A percentile compares a stretch with the other conserved stretches of the same genome.
Conservation (phyloP, 2,888 invertebrate species). For the Dichetophora obliterata region DNA sequence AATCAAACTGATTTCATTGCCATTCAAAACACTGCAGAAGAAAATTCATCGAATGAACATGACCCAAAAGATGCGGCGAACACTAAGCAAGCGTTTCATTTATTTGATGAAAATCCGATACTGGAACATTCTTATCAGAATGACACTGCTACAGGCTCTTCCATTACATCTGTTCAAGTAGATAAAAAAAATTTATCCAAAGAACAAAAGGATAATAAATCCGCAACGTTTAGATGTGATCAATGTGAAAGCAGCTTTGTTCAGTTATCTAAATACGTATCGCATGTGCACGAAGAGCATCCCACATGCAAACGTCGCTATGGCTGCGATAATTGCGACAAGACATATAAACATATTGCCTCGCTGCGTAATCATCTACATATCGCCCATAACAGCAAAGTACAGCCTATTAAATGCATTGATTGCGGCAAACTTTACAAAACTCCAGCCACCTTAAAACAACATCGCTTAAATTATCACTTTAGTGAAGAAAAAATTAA, state of each 20-base stretch:
- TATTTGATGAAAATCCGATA: no score
- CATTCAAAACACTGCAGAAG: no score
- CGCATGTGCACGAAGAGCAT: constrained; percentile 43
- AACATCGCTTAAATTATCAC: constrained; percentile 41
- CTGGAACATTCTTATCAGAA: background rate
- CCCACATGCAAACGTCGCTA: constrained; percentile 40
- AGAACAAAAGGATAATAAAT: background rate
- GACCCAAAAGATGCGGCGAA: no score
- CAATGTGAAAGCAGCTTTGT: constrained; percentile 44
- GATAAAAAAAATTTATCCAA: no score
- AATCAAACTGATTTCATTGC: no score
- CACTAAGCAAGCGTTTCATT: no score
- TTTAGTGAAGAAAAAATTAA: background rate
- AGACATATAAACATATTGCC: constrained; percentile 42
- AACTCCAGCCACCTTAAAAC: constrained; percentile 41
- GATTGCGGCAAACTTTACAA: constrained; percentile 44
- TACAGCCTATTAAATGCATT: constrained; percentile 29
- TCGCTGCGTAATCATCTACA: constrained; percentile 43
- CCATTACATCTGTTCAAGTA: background rate
- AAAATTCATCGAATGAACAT: no score
- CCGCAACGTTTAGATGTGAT: constrained; percentile 37
- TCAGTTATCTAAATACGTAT: constrained; percentile 43
- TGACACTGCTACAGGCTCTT: background rate
- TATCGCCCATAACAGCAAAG: constrained; percentile 35
- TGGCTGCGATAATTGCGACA: constrained; percentile 43